These are phyloP conservation scores for Clamator glandarius DNA, from an alignment of 2,797 vertebrate genomes.

Conservation along the genomic window DNA sequence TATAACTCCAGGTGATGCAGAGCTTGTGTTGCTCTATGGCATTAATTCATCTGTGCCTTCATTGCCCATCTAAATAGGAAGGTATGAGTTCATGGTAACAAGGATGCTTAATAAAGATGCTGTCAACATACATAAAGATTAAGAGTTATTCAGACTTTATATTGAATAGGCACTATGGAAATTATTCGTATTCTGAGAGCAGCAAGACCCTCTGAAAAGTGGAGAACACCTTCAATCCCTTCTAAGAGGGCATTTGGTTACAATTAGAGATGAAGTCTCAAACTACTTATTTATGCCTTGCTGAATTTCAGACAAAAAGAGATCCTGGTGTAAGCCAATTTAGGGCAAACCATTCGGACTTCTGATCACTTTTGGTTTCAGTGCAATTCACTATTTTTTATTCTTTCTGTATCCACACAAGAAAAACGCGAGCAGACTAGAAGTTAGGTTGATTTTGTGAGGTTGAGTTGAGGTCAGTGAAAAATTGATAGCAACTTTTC, in stretches of 20 bases:
- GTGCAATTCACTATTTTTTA: background rate
- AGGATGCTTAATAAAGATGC: background rate
- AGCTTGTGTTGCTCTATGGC: background rate
- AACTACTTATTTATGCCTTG: background rate
- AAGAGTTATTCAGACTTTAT: background rate
- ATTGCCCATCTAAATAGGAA: background rate
- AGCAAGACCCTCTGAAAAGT: background rate
- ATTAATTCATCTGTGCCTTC: background rate
- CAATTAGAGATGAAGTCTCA: constrained; percentile 27
- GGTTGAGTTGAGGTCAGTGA: constrained; percentile 74
- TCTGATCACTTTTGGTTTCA: background rate
- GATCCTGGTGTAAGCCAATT: background rate
- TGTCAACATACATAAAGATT: background rate
- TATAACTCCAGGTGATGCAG: background rate
- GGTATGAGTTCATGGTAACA: accelerated
- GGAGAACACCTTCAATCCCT: background rate
- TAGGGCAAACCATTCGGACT: background rate
- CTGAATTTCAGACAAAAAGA: constrained; percentile 4
- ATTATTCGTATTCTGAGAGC: background rate
- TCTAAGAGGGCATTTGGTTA: constrained; percentile 28
- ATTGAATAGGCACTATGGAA: background rate
- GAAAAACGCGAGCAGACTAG: constrained; percentile 30
- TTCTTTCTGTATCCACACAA: background rate
- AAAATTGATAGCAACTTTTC: constrained; percentile 78
- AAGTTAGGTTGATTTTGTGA: constrained; percentile 63